Percentiles rank a stretch among this genome's conserved stretches.
Conservation (phyloP, 2,797 vertebrate genomes). For the Chaunax sp. region DNA sequence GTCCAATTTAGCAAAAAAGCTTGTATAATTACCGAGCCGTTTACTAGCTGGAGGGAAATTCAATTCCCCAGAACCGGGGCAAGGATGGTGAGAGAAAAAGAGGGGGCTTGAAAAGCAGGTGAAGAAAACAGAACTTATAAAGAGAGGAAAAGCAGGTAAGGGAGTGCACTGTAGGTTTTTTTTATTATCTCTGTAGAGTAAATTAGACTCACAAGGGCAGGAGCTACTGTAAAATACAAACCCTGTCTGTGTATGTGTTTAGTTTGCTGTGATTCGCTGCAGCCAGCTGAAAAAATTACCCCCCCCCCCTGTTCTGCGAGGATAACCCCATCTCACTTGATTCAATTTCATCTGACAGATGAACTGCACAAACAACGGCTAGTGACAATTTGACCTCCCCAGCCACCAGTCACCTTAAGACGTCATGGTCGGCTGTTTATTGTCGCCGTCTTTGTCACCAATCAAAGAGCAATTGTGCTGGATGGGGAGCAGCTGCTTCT, state of each 20-base stretch:
- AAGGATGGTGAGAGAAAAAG: conserved; percentile 30
- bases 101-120: conserved; percentile 61
- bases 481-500: conserved; percentile 58
- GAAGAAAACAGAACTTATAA: conserved; percentile 60
- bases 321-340: conserved; percentile 29
- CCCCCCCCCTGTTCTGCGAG: conserved; percentile 18
- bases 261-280: conserved; percentile 53
- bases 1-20: conserved; percentile 59
- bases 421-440: conserved; percentile 26
- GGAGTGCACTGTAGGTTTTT: conserved; percentile 39
- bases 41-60: conserved; percentile 65
- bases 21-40: conserved; percentile 65
- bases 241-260: conserved; percentile 15
- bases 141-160: conserved; percentile 34
- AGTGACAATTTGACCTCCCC: conserved; percentile 6
- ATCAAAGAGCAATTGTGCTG: conserved; percentile 45
- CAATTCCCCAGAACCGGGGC: conserved; percentile 51
- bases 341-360: conserved; percentile 51
- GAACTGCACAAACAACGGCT: neutral
- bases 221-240: conserved; percentile 27
- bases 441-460: conserved; percentile 34
- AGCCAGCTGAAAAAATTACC: conserved; percentile 4
- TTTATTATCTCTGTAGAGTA: conserved; percentile 53
- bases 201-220: conserved; percentile 53
- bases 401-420: too few relatives aligned